Base-by-base conservation (phyloP, 2,888 invertebrate species). In the Anthophora plumipes region DNA sequence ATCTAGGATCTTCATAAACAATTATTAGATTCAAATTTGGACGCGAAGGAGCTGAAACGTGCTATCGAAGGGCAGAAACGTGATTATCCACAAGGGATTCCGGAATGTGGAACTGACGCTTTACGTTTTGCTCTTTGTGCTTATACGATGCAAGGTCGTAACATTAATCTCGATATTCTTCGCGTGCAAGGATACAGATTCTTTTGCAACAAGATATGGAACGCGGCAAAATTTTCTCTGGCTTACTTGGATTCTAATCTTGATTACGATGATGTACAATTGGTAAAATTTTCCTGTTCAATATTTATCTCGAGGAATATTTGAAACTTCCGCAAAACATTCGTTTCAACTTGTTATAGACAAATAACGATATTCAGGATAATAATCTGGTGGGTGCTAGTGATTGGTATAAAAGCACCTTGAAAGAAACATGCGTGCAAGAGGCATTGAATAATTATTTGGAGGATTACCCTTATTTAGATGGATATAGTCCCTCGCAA, bases 131-230 rank as follows among this genome's bases (percentile, higher is more conserved):
- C 98, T 0, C 95, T 99, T 0, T 98, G 98, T 92, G 96, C 98
- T 6, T 97, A 97, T 88, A 98, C 98, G 91, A 95, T 97, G 0
- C 98, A 98, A 92, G 97, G 98, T 84, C 95, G 99, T 6, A 99
- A 99, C 93, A 97, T 99, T 90, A 99, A 99, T 95, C 96, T 99
- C 93, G 99, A 99, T 93, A 98, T 99, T 73, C 94, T 97, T 82
- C 96, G 99, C 76, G 98, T 99, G 17, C 98, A 97, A 92, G 98
- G 98, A 7, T 98, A 99, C 94, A 95, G 98, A 86, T 97, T 98
- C 94, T 99, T 99, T 95, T 99, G 99, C 94, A 99, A 99, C 94
- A 99, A 99, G 93, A 95, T 99, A 64, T 99, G 99, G 99, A 99
- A 99, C 94, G 99, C 99, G 0, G 96, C 97, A 37, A 98, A 97